A percentile compares a stretch with the other conserved stretches of the same genome.
These are phyloP conservation scores for Ephialtes manifestator DNA, from an alignment of 2,888 invertebrate species.

Conservation along the genomic window DNA sequence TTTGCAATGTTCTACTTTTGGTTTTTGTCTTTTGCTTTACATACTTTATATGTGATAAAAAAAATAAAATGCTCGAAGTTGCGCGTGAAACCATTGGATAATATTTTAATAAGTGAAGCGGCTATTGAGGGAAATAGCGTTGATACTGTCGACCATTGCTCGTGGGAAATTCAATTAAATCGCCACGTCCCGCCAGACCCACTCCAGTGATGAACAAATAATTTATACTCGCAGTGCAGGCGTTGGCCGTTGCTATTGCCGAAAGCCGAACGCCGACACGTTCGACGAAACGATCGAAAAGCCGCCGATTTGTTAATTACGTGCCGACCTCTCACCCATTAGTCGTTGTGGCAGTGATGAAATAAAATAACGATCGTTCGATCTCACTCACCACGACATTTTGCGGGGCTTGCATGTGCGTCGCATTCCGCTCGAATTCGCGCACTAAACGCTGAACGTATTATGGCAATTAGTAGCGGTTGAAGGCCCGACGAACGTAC, in stretches of 20 bases:
- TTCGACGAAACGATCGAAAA: constrained; percentile 52
- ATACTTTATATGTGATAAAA: too few species aligned
- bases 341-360: constrained; percentile 52
- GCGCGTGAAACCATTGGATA: neutral
- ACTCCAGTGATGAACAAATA: constrained; percentile 55
- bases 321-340: constrained; percentile 51
- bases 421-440: constrained; percentile 36
- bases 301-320: constrained; percentile 64
- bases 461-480: constrained; percentile 59
- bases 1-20: too few species aligned
- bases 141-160: constrained; percentile 27
- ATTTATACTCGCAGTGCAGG: constrained; percentile 39
- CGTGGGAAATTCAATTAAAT: constrained; percentile 56
- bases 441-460: constrained; percentile 44
- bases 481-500: neutral
- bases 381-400: constrained; percentile 11
- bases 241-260: constrained; percentile 21
- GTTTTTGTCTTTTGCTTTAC: too few species aligned
- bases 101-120: constrained; percentile 28
- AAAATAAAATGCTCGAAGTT: too few species aligned
- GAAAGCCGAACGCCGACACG: constrained; percentile 32
- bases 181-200: constrained; percentile 15
- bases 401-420: neutral
- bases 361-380: constrained; percentile 63
- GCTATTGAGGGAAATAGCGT: neutral